Percentiles rank a stretch among this genome's conserved stretches.
phyloP scores from a whole-genome alignment of 2,797 vertebrate genomes.

The Girardinus metallicus region DNA sequence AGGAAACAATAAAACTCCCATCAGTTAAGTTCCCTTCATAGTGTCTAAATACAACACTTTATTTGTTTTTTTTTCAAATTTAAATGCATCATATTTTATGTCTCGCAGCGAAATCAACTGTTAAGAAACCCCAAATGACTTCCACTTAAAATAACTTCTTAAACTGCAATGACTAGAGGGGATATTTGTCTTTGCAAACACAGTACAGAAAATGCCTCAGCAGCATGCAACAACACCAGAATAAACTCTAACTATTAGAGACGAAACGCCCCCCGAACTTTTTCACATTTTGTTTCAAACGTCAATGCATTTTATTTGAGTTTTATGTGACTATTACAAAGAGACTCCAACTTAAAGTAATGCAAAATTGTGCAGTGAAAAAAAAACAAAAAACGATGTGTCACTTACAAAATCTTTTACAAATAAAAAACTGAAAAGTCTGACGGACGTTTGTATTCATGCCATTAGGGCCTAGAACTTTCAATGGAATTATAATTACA shows the following conservation, averaged over 20 bases:
- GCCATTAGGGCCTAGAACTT: background rate
- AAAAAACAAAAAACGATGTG: no score
- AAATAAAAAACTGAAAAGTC: background rate
- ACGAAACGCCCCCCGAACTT: background rate
- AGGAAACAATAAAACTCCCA: conserved; percentile 19
- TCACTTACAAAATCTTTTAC: background rate
- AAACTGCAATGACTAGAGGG: background rate
- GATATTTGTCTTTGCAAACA: background rate
- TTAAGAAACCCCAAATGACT: background rate
- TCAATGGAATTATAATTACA: background rate
- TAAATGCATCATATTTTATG: background rate
- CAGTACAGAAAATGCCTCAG: background rate
- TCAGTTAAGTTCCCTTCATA: background rate
- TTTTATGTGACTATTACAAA: background rate
- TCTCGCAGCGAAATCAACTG: background rate
- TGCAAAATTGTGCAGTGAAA: background rate
- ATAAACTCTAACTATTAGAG: background rate
- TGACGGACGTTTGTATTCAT: background rate
- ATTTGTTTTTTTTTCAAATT: background rate
- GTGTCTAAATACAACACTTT: background rate
- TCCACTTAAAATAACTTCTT: background rate
- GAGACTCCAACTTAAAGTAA: background rate
- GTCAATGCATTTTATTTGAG: background rate
- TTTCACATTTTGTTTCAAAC: background rate
- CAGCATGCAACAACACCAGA: background rate